Percentiles rank a stretch among this genome's conserved stretches.
These are phyloP conservation scores for Fragum fragum DNA, from an alignment of 2,888 invertebrate species.

Conservation along the genomic window DNA sequence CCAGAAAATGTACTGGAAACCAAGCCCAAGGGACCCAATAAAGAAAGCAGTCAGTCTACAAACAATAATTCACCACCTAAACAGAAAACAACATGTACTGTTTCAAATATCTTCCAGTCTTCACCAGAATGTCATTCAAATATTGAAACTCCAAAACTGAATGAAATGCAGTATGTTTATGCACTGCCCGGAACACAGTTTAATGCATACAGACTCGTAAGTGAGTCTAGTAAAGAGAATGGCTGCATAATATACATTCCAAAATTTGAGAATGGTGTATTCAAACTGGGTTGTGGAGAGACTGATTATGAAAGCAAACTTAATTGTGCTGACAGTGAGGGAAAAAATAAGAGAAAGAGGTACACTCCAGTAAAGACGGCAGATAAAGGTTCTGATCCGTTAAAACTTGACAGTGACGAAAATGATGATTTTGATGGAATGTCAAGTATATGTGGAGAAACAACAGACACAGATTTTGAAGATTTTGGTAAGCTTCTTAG, in stretches of 20 bases:
- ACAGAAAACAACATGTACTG: background rate
- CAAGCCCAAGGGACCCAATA: slow-evolving; percentile 19
- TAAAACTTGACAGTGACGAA: background rate
- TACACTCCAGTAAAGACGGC: slow-evolving; percentile 65
- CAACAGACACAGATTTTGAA: slow-evolving; percentile 8
- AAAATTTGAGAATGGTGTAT: slow-evolving; percentile 23
- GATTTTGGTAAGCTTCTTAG: background rate
- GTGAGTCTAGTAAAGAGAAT: slow-evolving; percentile 14
- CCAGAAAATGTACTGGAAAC: slow-evolving; percentile 72
- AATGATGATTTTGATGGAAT: slow-evolving; percentile 14
- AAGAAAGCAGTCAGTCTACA: background rate
- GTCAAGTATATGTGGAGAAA: slow-evolving; percentile 1
- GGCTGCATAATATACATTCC: slow-evolving; percentile 24
- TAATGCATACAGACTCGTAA: slow-evolving; percentile 10
- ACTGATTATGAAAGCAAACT: background rate
- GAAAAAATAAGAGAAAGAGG: slow-evolving; percentile 73
- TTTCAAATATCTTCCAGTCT: background rate
- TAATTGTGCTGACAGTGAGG: slow-evolving; percentile 3
- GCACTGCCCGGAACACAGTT: slow-evolving; percentile 10
- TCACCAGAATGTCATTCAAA: background rate
- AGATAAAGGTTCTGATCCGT: background rate
- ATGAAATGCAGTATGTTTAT: slow-evolving; percentile 18
- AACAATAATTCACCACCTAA: background rate
- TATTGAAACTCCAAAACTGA: background rate
- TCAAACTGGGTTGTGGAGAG: slow-evolving; percentile 16